Percentiles rank a stretch among this genome's conserved stretches.
These are phyloP conservation scores for Phrynosoma platyrhinos DNA, from an alignment of 2,113 vertebrate species.

Conservation along the genomic window DNA sequence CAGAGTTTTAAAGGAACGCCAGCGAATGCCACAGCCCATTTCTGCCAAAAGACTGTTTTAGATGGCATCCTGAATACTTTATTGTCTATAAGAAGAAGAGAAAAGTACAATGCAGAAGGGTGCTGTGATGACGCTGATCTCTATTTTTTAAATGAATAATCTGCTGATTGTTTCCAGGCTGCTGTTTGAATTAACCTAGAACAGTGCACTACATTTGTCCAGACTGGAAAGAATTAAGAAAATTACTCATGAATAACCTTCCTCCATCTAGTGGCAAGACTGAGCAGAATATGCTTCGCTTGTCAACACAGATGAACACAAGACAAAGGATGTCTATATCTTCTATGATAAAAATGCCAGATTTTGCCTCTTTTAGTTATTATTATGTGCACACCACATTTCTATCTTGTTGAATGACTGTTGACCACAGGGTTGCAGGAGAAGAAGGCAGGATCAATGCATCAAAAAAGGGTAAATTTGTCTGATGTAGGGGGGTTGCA, in stretches of 20 bases:
- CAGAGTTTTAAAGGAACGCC: too few relatives aligned
- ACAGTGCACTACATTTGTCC: background rate
- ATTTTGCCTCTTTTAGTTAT: background rate
- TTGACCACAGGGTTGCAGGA: background rate
- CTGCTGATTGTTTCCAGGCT: slow-evolving; percentile 5
- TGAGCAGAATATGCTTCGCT: background rate
- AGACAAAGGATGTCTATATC: background rate
- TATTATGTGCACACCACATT: too few relatives aligned
- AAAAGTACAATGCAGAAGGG: background rate
- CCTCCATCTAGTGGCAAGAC: slow-evolving; percentile 22
- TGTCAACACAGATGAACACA: slow-evolving; percentile 1
- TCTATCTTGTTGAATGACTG: background rate
- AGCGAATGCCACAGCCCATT: too few relatives aligned
- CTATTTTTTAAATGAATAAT: background rate
- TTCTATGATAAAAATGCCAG: background rate
- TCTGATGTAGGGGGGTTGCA: background rate
- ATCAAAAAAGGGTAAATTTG: background rate
- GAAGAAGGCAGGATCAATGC: background rate
- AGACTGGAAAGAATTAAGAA: background rate
- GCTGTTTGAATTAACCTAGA: slow-evolving; percentile 10
- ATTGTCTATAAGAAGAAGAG: background rate
- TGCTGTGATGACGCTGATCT: background rate
- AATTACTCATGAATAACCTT: background rate
- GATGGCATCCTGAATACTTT: background rate
- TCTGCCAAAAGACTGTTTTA: background rate